Evolutionary conservation across 2,113 vertebrate species (phyloP), one percentile per base, ranked within the genome.

Genomic region (Corapipo altera): DNA sequence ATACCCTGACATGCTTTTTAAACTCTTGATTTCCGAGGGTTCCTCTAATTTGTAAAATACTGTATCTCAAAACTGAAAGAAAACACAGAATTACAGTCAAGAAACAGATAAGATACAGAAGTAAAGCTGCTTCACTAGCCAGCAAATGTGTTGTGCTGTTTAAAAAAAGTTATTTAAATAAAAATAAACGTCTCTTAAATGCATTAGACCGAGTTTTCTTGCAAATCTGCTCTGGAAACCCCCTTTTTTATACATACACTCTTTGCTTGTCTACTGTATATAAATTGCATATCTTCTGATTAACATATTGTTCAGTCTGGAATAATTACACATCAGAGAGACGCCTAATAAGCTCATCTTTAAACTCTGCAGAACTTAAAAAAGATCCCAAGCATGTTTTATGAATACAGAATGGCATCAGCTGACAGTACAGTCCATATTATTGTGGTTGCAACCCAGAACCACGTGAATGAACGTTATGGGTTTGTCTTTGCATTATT

Each of bases 311-410:
- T 71, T 88, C 59, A 91, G 24, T 24, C 28, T 5, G 9, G 75
- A 88, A 80, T 49, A 88, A 90, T 77, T 71, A 85, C 51, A 93
- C 52, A 85, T 76, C 72, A 90, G 88, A 93, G 92, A 95, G 51
- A 80, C 76, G 87, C 77, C 77, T 85, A 85, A 85, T 59, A 48
- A 86, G 46, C 49, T 76, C 67, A 84, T 91, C 39, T 91, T 88
- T 69, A 70, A 94, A 88, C 37, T 78, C 65, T 46, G 44, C 41
- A 65, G 35, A 76, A 52, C 59, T 84, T 43, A 67, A 76, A 83
- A 62, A 89, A 84, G 75, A 83, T 66, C 39, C 80, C 74, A 85
- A 59, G 82, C 44, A 35, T 58, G 35, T 65, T 91, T 95, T 64
- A 82, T 73, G 49, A 75, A 69, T 46, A 82, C 2, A 70, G 51